These are phyloP conservation scores for Choloepus hoffmanni DNA, from an alignment of 2,113 vertebrate genomes.

Conservation along the genomic window DNA sequence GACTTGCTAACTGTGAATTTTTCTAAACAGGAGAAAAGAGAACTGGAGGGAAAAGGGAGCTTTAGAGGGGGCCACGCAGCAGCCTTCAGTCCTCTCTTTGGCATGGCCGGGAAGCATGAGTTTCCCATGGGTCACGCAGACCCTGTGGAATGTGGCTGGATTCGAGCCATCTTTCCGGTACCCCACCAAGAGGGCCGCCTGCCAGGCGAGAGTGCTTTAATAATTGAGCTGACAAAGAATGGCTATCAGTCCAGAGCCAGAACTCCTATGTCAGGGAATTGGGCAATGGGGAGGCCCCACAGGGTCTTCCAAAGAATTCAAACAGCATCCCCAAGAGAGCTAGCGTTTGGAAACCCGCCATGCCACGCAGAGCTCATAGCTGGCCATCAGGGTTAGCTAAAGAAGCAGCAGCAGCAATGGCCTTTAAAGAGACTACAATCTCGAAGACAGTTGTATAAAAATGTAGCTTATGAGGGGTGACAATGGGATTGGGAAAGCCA, in stretches of 20 bases:
- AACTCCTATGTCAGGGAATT: background rate
- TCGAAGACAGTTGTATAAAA: too few species aligned
- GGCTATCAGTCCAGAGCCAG: conserved; percentile 27
- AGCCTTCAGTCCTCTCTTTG: background rate
- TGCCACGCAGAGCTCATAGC: background rate
- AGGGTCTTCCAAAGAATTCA: conserved; percentile 52
- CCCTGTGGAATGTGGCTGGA: conserved; percentile 67
- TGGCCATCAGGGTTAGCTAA: background rate
- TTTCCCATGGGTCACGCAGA: conserved; percentile 55
- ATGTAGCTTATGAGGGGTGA: too few species aligned
- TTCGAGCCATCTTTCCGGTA: conserved; percentile 73
- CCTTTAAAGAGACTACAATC: background rate
- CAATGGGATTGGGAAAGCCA: too few species aligned
- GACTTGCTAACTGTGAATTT: background rate
- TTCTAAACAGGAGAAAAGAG: background rate
- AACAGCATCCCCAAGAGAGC: conserved; percentile 38
- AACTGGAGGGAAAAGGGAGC: background rate
- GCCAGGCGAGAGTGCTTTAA: conserved; percentile 48
- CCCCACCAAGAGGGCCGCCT: conserved; percentile 68
- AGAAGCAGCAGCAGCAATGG: background rate
- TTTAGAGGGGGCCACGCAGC: background rate
- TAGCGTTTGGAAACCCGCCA: conserved; percentile 49
- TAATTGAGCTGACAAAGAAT: conserved; percentile 44
- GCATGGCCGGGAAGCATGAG: background rate
- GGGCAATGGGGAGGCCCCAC: conserved; percentile 45